Base-by-base conservation (phyloP, 2,888 invertebrate species). In the Coecobrya sp. region DNA sequence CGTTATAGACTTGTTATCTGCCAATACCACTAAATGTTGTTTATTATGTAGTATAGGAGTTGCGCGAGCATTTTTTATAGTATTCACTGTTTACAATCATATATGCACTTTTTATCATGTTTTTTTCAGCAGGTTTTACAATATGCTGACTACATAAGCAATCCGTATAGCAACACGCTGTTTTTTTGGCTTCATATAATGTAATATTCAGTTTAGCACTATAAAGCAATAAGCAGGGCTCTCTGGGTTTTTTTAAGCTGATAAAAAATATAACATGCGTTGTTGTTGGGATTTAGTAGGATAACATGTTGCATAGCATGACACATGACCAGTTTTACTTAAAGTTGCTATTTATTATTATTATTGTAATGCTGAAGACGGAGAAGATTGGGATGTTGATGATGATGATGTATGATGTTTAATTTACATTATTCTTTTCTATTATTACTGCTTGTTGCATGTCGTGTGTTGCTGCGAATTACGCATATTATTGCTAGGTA, bases 301-400 rank as follows among this genome's bases (percentile, higher is more conserved):
- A 59, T 22, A 22, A 5, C 22, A 59, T 59, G 59, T 59, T 59
- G 59, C 13, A 13, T 16, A 68, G 16, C 19, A 16, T 16, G 59
- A 59, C 59, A 59, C 59, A 59, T 59, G 59, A 59, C 59, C 59
- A 59, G 16, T 59, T 19, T 59, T 59, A 59, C 59, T 59, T 59
- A 13, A 59, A 59, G 59, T 59, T 59, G 59, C 22, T 19, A 59
- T 19, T 59, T 59, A 59, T 59, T 59, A 59, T 59, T 59, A 59
- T 59, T 1, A 59, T 49, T 59, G 59, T 36, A 7, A 36, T 36
- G 36, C 36, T 36, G 36, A 36, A 36, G 36, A 36, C 36, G 36
- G 36, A 36, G 36, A 36, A 36, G 36, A 36, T 19, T 59, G 59
- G 2, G 42, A 42, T 42, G 42, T 42, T 49, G 49, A 13, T 3